Base-by-base conservation (phyloP, 2,113 vertebrate species). In the Pristiophorus japonicus region DNA sequence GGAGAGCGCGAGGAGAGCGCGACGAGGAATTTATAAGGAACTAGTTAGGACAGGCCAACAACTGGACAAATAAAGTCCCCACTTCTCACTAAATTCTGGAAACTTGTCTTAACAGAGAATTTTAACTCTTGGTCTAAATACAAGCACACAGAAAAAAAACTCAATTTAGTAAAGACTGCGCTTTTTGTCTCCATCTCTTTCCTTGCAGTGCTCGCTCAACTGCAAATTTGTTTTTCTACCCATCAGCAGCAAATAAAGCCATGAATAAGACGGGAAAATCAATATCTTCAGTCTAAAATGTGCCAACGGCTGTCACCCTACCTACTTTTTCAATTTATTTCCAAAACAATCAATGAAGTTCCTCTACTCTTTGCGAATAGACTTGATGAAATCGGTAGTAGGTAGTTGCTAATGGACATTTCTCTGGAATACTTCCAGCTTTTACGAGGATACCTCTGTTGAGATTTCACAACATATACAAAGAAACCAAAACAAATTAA, bases 301-400 rank as follows among this genome's bases (percentile, higher is more conserved):
- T 42, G 91, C 91, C n/a, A 93, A 38, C n/a, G 65, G 63, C 38
- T 93, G 90, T 93, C 62, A 93, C 62, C 90, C 18, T 66, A 93
- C n/a, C 38, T 45, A 63, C 84, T 30, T 66, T 92, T 92, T 38
- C 91, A 93, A 93, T 93, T 66, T 66, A 42, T 45, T 66, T 93
- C n/a, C 59, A 65, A 65, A 93, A 45, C 62, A 66, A 93, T 93
- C n/a, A 66, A 93, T 93, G 30, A 63, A 93, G 34, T 66, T 66
- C 38, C 7, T 45, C 66, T 45, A 45, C 38, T 65, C 62, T 66
- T 62, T 45, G 63, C n/a, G 65, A 66, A 45, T 42, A 14, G 63
- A 66, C 11, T 91, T 93, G 62, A 93, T 66, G 66, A 38, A 93
- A 93, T 93, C 62, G 38, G 91, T 65, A 27, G 62, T 10, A 20